Evolutionary conservation across 2,797 vertebrate species (phyloP).

Genomic region (Eospalax fontanierii): DNA sequence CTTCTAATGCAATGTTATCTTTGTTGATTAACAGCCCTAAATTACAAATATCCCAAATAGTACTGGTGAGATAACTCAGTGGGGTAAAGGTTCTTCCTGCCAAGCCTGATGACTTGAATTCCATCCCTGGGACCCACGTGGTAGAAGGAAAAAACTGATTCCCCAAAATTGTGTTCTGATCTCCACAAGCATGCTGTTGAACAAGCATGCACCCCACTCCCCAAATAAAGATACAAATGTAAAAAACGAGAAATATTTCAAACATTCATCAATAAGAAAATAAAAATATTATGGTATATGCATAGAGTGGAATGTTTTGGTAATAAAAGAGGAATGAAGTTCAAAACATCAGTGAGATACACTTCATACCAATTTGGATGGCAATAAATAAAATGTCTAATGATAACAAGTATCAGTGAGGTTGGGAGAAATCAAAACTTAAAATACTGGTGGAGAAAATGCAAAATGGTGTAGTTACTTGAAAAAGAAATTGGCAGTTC

Average conservation of each 20-base stretch:
- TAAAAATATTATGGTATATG: not conserved
- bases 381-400: not conserved
- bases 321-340: not conserved
- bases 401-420: not conserved
- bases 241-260: not conserved
- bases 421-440: not conserved
- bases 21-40: not conserved
- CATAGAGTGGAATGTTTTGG: constrained; percentile 1
- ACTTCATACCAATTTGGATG: not conserved
- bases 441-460: not conserved
- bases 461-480: not conserved
- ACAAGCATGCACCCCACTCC: not conserved
- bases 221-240: not conserved
- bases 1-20: not conserved
- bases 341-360: not conserved
- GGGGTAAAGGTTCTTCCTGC: not conserved
- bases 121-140: not conserved
- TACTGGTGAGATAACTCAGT: not conserved
- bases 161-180: not conserved
- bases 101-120: not conserved
- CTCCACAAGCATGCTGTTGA: not conserved
- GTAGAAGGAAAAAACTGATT: not conserved
- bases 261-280: not conserved
- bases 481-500: not conserved
- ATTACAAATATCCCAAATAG: not conserved